Conservation (phyloP, 37 sponge, comb jelly and placozoan genomes). For the Hexactinellida sp. region DNA sequence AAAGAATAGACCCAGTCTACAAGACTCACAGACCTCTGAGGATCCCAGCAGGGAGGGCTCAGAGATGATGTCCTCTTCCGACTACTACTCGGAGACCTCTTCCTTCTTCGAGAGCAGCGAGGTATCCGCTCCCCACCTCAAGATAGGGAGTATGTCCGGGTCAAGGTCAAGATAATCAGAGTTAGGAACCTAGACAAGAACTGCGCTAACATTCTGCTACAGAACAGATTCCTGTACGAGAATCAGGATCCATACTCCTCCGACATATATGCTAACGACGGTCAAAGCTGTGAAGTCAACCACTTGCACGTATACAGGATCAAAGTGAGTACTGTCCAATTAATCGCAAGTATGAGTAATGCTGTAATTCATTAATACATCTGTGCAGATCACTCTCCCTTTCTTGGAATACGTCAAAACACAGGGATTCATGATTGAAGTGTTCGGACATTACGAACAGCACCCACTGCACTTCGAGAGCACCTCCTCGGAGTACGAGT, state of each 20-base stretch:
- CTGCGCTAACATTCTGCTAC: not conserved
- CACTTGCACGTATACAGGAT: not conserved
- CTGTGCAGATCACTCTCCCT: not conserved
- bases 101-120: not conserved
- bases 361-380: no score
- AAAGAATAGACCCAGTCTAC: not conserved
- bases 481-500: conserved; percentile 27
- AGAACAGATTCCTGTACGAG: conserved; percentile 13
- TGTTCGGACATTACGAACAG: conserved; percentile 80
- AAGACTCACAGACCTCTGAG: not conserved
- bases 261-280: not conserved
- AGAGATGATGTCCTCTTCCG: not conserved
- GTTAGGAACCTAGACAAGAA: conserved; percentile 1
- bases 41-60: not conserved
- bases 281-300: not conserved
- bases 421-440: conserved; percentile 57
- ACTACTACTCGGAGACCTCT: not conserved
- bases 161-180: not conserved
- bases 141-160: not conserved
- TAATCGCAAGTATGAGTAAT: not conserved
- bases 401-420: conserved; percentile 52
- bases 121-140: not conserved
- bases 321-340: not conserved
- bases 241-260: conserved; percentile 2
- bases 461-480: conserved; percentile 63